phyloP scores from a whole-genome alignment of 2,888 invertebrate genomes.

The Volucella inanis region DNA sequence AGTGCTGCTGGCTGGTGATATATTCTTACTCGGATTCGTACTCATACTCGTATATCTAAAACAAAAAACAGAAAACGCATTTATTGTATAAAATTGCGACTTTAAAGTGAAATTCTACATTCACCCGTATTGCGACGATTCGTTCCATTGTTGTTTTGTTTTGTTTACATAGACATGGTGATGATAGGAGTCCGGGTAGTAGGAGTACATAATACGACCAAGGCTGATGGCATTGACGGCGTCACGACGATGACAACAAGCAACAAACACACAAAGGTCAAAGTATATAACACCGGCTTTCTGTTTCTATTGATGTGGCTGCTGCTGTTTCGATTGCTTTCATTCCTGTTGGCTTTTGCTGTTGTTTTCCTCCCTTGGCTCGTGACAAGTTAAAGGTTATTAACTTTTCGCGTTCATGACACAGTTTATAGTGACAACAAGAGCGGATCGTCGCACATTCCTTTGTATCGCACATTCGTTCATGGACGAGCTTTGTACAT shows the following conservation, averaged over 20 bases:
- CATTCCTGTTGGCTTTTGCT: neutral
- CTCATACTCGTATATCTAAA: neutral
- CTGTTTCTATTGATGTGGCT: conserved; percentile 3
- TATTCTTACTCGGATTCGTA: no score
- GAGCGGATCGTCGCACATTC: neutral
- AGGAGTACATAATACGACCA: neutral
- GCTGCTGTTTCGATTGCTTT: no score
- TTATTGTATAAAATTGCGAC: conserved; percentile 40
- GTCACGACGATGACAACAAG: conserved; percentile 20
- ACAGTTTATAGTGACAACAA: conserved; percentile 47
- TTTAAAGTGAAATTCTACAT: conserved; percentile 20
- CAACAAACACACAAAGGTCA: conserved; percentile 59
- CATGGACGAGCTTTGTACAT: conserved; percentile 4
- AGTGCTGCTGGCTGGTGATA: no score
- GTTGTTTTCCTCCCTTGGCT: conserved; percentile 26
- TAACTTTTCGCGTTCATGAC: conserved; percentile 71
- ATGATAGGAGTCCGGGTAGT: conserved; percentile 6
- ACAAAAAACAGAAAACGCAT: conserved; percentile 27
- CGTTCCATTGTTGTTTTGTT: conserved; percentile 23
- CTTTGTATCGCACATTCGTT: neutral
- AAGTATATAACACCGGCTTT: conserved; percentile 45
- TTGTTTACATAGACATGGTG: conserved; percentile 38
- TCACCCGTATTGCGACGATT: conserved; percentile 20
- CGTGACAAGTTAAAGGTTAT: conserved; percentile 71
- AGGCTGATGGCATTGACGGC: conserved; percentile 52